These are phyloP conservation scores for Galago senegalensis DNA, from an alignment of 2,797 vertebrate genomes.

Conservation along the genomic window DNA sequence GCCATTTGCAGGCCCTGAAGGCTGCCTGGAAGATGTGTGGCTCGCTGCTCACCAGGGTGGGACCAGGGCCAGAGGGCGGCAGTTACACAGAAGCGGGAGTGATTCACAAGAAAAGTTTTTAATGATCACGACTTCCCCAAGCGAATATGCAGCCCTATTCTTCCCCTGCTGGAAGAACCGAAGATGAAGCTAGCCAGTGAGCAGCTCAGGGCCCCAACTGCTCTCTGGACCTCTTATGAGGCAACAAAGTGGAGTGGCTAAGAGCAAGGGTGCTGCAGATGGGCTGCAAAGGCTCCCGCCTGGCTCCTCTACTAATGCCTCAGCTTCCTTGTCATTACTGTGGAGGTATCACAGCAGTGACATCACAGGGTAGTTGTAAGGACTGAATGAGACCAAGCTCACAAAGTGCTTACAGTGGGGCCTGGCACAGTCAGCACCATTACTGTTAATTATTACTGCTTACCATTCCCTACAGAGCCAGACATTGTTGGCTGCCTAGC, in stretches of 20 bases:
- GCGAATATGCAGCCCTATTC: background rate
- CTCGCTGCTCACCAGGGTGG: background rate
- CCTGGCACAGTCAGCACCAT: background rate
- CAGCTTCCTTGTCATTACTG: constrained; percentile 16
- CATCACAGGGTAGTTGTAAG: background rate
- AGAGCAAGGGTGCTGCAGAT: background rate
- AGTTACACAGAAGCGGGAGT: accelerated
- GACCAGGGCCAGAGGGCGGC: background rate
- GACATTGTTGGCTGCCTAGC: background rate
- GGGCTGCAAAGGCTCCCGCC: background rate
- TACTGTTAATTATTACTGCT: constrained; percentile 39
- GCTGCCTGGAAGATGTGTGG: background rate
- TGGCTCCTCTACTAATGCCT: background rate
- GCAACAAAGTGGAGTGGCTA: background rate
- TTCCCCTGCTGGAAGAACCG: background rate
- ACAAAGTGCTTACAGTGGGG: background rate
- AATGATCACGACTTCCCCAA: background rate
- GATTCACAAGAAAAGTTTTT: background rate
- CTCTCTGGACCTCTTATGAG: background rate
- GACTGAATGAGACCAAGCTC: background rate
- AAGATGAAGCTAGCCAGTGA: background rate
- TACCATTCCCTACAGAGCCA: background rate
- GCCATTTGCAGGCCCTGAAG: background rate
- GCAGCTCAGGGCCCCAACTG: background rate
- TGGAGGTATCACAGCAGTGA: background rate